Base-by-base conservation (phyloP, 2,113 vertebrate genomes). In the Leucopternis melanops region DNA sequence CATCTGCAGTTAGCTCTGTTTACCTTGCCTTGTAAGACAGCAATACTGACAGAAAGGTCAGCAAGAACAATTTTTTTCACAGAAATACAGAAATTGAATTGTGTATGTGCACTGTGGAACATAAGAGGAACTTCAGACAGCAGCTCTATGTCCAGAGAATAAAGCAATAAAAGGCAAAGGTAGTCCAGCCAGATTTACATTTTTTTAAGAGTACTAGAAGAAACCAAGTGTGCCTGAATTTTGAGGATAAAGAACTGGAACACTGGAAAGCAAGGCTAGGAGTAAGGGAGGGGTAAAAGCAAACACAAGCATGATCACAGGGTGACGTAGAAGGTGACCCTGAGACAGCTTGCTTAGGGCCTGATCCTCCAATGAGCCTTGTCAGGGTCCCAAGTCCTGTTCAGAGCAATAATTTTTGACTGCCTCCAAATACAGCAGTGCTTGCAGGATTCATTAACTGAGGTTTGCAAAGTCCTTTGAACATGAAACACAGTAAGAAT, bases 401-500 rank as follows among this genome's bases (percentile, higher is more conserved):
- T 85, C 67, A 58, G 50, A 85, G 47, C 58, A 71, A 31, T 88
- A 1, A 2, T 82, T 86, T 85, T 80, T 79, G 29, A 45, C 54
- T 81, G 36, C 23, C 18, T 82, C 36, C 66, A 82, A 88, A 65
- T 69, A 57, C 52, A 72, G 8, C 27, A 54, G 49, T 67, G 32
- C 67, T 86, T 66, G 45, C 62, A 95, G 58, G 26, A 88, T 71
- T 78, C 55, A 72, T 90, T 91, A 86, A 71, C 23, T 78, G 67
- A 88, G 42, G 63, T 90, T 92, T 88, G 38, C 58, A 81, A 88
- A 80, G 63, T 74, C 54, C 74, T 96, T 95, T 91, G 86, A 87
- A 82, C 77, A 34, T 42, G 38, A 89, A 92, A 89, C 58, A 47
- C 6, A 1, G 22, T 63, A 62, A 77, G 63, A 91, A 81, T 74